Evolutionary conservation across 2,797 vertebrate genomes (phyloP).

Genomic region (Galagoides demidoff): DNA sequence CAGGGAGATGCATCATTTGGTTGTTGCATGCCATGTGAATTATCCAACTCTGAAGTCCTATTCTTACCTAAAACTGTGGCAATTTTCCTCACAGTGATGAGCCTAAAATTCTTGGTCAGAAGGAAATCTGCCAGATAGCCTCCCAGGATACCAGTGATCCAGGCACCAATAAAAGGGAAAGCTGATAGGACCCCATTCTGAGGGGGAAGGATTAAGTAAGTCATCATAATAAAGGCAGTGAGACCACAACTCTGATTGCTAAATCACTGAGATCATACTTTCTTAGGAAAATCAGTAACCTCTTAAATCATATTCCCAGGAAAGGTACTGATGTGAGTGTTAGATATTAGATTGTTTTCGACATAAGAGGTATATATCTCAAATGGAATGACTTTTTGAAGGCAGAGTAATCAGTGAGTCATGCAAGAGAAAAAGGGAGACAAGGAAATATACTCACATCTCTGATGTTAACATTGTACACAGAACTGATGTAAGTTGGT

Average conservation of each 20-base stretch:
- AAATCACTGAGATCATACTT: neutral
- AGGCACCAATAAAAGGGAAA: conserved; percentile 89
- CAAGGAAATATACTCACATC: conserved; percentile 86
- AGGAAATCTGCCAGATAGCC: conserved; percentile 88
- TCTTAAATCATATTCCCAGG: neutral
- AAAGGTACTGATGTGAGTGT: neutral
- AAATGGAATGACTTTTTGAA: conserved; percentile 3
- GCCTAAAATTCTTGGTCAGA: conserved; percentile 86
- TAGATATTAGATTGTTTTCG: neutral
- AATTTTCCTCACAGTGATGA: conserved; percentile 89
- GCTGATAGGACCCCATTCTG: conserved; percentile 92
- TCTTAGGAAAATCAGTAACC: neutral
- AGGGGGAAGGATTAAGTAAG: neutral
- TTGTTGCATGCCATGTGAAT: neutral
- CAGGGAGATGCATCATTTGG: neutral
- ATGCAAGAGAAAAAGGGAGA: neutral
- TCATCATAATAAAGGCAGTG: neutral
- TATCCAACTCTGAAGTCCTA: neutral
- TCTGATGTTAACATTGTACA: conserved; percentile 90
- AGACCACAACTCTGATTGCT: neutral
- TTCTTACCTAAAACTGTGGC: conserved; percentile 87
- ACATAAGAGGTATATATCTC: neutral
- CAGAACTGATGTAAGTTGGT: conserved; percentile 90
- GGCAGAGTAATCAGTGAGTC: neutral
- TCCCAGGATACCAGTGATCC: conserved; percentile 80